Percentiles rank a stretch among this genome's conserved stretches.
phyloP scores from a whole-genome alignment of 30 jellyfish, hydroid and myxozoan species.

The Turritopsis dohrnii region DNA sequence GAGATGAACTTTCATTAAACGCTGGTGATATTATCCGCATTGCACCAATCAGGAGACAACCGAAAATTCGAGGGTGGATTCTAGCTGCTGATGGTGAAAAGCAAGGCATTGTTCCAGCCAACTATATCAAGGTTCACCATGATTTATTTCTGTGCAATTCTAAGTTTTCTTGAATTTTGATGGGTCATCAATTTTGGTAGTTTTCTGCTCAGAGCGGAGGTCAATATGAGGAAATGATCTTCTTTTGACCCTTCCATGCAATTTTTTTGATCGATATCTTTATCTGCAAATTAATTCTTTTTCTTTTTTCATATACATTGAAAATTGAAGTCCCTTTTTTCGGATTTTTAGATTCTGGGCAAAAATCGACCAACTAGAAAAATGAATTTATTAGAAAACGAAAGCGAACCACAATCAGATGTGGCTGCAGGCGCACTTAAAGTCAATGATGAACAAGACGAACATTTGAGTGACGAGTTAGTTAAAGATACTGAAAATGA shows the following conservation, averaged over 20 bases:
- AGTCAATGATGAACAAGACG: background rate
- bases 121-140: slow-evolving; percentile 67
- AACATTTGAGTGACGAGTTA: background rate
- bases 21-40: slow-evolving; percentile 54
- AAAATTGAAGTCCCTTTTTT: background rate
- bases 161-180: too few relatives aligned
- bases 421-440: background rate
- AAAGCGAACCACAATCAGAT: background rate
- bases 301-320: background rate
- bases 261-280: background rate
- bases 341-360: background rate
- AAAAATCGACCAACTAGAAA: background rate
- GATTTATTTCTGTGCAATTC: background rate
- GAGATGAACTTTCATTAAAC: slow-evolving; percentile 56
- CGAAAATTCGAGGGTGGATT: slow-evolving; percentile 77
- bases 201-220: background rate
- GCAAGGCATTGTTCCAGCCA: slow-evolving; percentile 82
- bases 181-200: too few relatives aligned
- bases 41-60: slow-evolving; percentile 84
- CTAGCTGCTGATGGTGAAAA: slow-evolving; percentile 75
- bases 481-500: background rate
- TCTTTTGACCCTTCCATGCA: background rate
- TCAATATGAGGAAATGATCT: too few relatives aligned
- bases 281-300: background rate
- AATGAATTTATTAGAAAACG: background rate